A percentile compares a stretch with the other conserved stretches of the same genome.
phyloP scores from a whole-genome alignment of 2,888 invertebrate genomes.

The Lamellibrachia columna region DNA sequence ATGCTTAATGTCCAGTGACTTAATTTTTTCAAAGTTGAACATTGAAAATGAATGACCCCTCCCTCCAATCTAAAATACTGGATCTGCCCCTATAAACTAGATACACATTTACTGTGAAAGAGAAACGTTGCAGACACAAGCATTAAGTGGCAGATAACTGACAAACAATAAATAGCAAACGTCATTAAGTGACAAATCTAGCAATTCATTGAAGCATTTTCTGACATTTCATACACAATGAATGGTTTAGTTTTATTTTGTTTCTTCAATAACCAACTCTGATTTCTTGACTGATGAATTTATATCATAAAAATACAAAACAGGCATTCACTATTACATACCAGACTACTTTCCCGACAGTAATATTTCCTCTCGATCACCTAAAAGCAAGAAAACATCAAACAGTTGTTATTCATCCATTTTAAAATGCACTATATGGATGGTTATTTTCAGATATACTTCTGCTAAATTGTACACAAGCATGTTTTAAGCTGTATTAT shows the following conservation, averaged over 20 bases:
- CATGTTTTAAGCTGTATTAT: not conserved
- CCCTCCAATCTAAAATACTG: not conserved
- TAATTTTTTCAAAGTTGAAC: no score
- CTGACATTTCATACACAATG: not conserved
- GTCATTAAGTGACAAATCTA: no score
- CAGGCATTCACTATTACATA: not conserved
- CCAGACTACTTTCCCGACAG: constrained; percentile 19
- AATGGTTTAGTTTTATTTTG: not conserved
- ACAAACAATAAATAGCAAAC: no score
- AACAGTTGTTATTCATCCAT: not conserved
- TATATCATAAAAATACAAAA: not conserved
- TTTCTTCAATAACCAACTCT: not conserved
- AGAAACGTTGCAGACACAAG: not conserved
- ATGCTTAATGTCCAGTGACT: no score
- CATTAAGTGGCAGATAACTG: no score
- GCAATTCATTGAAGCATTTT: no score
- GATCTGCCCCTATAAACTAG: not conserved
- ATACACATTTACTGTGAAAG: not conserved
- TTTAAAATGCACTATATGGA: not conserved
- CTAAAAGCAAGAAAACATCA: constrained; percentile 25
- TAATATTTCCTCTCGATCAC: constrained; percentile 34
- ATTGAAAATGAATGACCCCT: no score
- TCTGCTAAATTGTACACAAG: no score
- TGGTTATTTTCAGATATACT: not conserved
- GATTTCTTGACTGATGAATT: not conserved